Conservation (phyloP, 2,888 invertebrate species). For the Callinectes sapidus region DNA sequence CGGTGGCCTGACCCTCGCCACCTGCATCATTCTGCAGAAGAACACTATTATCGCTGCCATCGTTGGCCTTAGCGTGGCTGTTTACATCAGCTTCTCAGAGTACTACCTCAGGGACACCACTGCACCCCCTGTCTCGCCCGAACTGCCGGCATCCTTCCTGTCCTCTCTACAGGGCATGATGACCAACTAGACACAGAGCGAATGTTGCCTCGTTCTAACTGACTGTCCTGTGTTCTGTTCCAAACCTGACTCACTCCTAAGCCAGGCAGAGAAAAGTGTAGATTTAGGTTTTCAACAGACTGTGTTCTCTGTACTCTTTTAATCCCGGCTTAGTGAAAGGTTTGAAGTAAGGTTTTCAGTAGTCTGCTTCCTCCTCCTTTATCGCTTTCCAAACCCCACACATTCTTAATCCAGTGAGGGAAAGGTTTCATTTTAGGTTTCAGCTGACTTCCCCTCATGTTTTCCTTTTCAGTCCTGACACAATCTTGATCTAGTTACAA, state of each 20-base stretch:
- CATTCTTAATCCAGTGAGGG: no score
- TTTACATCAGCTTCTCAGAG: conserved; percentile 90
- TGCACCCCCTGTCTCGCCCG: conserved; percentile 50
- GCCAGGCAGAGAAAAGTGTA: not conserved
- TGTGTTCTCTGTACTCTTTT: not conserved
- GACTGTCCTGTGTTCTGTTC: not conserved
- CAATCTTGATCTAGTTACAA: not conserved
- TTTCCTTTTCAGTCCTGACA: not conserved
- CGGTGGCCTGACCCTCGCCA: conserved; percentile 88
- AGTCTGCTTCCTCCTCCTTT: no score
- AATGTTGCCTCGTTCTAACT: not conserved
- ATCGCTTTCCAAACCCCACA: no score
- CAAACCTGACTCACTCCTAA: not conserved
- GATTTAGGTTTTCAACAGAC: not conserved
- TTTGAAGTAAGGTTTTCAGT: not conserved
- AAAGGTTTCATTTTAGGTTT: no score
- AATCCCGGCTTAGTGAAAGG: not conserved
- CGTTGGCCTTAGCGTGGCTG: conserved; percentile 86
- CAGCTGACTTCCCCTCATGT: no score
- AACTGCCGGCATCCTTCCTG: conserved; percentile 54
- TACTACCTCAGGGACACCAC: conserved; percentile 77
- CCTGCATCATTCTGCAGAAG: conserved; percentile 89
- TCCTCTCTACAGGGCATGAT: not conserved
- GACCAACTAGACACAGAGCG: conserved; percentile 10
- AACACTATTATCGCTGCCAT: conserved; percentile 86